Evolutionary conservation across 2,888 invertebrate genomes (phyloP).

Genomic region (Machimus rusticus): DNA sequence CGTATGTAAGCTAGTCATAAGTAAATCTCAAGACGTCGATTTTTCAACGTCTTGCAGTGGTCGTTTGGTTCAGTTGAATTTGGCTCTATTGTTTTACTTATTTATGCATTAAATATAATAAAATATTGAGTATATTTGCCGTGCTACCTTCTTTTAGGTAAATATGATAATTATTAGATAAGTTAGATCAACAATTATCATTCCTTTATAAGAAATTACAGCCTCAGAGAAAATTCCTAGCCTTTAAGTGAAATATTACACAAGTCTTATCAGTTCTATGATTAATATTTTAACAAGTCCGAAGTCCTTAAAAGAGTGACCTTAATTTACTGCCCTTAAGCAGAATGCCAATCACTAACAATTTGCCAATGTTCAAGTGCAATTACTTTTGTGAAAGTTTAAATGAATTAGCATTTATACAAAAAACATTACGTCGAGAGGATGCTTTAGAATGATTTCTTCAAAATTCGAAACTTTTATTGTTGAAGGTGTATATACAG

Average conservation of each 20-base stretch:
- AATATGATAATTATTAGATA: background rate
- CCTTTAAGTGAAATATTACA: background rate
- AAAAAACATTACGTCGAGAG: background rate
- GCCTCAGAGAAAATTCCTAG: background rate
- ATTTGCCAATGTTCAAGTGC: background rate
- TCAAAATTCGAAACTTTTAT: constrained; percentile 11
- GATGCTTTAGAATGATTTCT: constrained; percentile 9
- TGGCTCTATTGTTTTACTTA: background rate
- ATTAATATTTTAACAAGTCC: background rate
- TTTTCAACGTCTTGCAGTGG: background rate
- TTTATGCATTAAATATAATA: background rate
- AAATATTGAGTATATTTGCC: background rate
- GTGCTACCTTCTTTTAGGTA: background rate
- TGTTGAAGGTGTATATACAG: constrained; percentile 14
- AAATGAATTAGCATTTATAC: background rate
- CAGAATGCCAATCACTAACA: background rate
- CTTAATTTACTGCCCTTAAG: background rate
- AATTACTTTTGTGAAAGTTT: background rate
- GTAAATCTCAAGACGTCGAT: background rate
- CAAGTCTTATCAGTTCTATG: background rate
- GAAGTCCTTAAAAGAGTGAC: background rate
- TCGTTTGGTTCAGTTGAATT: background rate
- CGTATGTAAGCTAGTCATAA: background rate
- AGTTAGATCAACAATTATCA: background rate
- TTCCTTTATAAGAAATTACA: background rate